Evolutionary conservation across 1,140 invertebrate genomes (phyloP), one percentile per base, ranked within the genome.

Genomic region (Spodoptera litura): DNA sequence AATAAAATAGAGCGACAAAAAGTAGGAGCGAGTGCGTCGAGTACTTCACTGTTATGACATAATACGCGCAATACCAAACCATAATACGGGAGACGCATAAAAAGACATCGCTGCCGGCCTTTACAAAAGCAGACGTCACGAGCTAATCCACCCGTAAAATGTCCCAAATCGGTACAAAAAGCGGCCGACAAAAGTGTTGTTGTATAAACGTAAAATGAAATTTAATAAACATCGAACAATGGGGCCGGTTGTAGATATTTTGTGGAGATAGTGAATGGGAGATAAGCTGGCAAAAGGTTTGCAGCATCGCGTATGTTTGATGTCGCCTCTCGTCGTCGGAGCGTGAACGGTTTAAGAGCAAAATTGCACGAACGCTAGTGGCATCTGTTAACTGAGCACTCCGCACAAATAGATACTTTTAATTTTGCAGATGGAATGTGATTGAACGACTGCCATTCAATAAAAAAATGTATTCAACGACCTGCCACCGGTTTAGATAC

Each of bases 171-270:
- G 85, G 78, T 73, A 92, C 86, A 93, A 94, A 93, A 94, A 93
- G 86, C 83, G 81, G 83, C 91, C 91, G 93, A 93, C 91, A 92
- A 92, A 90, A 94, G 92, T 93, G 93, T 93, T 93, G 93, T 93
- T 90, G 90, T 92, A 94, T 91, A 87, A 93, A 92, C 88, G 87
- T 92, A 93, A 94, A 94, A 94, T 94, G 90, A 94, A 94, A 93
- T 94, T 94, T 94, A 94, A 94, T 94, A 94, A 94, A 93, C 91
- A 91, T 87, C 78, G 83, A 75, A 94, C 90, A 94, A 94, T 92
- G 80, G 88, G 79, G 72, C 61, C 80, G 85, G 81, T 87, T 89
- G 89, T 90, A 91, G 91, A 93, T 92, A 88, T 88, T 91, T 89
- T 92, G 89, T 85, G 85, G 83, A 93, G 93, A 92, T 93, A 91